Base-by-base conservation (phyloP, 2,888 invertebrate species). In the Hypomecis atomaria region DNA sequence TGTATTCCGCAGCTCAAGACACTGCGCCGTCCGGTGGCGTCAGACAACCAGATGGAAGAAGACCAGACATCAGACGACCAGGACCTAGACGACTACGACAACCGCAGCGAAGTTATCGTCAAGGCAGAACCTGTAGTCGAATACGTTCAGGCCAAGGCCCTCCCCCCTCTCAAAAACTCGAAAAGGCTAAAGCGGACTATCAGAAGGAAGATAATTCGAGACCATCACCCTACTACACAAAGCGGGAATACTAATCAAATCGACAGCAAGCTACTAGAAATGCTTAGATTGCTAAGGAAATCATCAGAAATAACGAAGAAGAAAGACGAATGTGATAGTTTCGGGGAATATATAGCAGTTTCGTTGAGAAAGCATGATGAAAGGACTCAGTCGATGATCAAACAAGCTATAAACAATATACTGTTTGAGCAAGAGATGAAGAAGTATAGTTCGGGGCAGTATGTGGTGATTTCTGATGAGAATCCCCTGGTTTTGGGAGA, bases 381-480 rank as follows among this genome's bases (percentile, higher is more conserved):
- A 13, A 79, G 89, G 23, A 89, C 91, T 0, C 86, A 86, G 43
- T 84, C 88, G 1, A 89, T 92, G 88, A 91, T 92, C 47, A 91
- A 92, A 59, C 91, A 91, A 65, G 91, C 91, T 0, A 92, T 92
- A 3, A 91, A 92, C 56, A 92, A 91, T 61, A 90, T 92, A 47
- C 64, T 91, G 10, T 92, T 90, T 68, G 92, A 92, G 62, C 90
- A 90, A 56, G 92, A 92, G 68, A 92, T 92, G 91, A 90, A 89
- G 71, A 89, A 87, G 58, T 92, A 88, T 55, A 77, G 67, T 48
- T 63, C 72, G 2, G 76, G 78, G 1, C 85, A 85, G 61, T 88
- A 86, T 0, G 82, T 87, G 0, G 78, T 86, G 0, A 66, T 86
- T 5, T 59, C 83, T 0, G 88, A 88, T 13, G 87, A 87, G 56